Base-by-base conservation (phyloP, 2,888 invertebrate genomes). In the Argyresthia goedartella region DNA sequence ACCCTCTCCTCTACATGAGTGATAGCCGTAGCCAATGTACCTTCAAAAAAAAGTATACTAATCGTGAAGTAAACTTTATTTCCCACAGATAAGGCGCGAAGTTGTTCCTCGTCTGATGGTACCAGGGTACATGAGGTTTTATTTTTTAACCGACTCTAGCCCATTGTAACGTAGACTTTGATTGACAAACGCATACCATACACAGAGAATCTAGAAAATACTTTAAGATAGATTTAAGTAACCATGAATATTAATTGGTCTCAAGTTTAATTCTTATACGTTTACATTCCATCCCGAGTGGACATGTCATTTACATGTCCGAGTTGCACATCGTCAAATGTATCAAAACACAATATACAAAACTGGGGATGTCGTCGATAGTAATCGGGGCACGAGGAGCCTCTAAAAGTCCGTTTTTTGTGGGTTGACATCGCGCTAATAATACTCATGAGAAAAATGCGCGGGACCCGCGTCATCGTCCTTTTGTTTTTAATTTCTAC, bases 401-500 rank as follows among this genome's bases (percentile, higher is more conserved):
- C 78, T 77, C 81, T 74, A 76, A 80, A 76, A 79, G 70, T 73
- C 75, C 76, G 71, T 79, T 85, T 86, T 84, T 85, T 81, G 82
- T 84, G 64, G 74, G 79, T 81, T 82, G 84, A 86, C 82, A 85
- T 81, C 81, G 81, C 79, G 81, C 85, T 86, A 86, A 85, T 86
- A 86, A 86, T 85, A 86, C 85, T 82, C 82, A 84, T 82, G 86
- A 84, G 85, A 85, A 84, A 82, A 81, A 82, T 82, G 84, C 77
- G 75, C 78, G 76, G 76, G 81, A 77, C 80, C 81, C 79, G 76
- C 76, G 72, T 79, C 84, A 77, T 79, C 70, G 67, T 81, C 81
- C 81, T 85, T 85, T 86, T 86, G 84, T 85, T 85, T 85, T 86
- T 86, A 85, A 85, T 86, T 86, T 85, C 86, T 84, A 85, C 85